These are phyloP conservation scores for Petrocephalus zakoni DNA, from an alignment of 2,113 vertebrate species.

Conservation along the genomic window DNA sequence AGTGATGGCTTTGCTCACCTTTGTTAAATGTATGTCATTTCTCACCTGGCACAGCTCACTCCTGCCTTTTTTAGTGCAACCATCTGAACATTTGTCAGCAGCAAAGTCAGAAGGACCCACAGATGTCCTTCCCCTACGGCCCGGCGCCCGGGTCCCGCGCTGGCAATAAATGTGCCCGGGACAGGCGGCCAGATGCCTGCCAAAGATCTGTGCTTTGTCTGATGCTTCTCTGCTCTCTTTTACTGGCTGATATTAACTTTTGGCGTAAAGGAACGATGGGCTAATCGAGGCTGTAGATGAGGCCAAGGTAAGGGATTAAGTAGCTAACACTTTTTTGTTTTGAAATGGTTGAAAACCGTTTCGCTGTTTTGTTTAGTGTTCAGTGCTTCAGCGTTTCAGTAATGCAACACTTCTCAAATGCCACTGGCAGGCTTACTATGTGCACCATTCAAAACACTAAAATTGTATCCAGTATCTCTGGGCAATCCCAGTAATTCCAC, in stretches of 20 bases:
- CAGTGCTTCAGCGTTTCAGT: not conserved
- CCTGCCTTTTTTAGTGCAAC: not conserved
- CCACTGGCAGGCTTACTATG: not conserved
- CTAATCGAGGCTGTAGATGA: not conserved
- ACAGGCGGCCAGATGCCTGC: not conserved
- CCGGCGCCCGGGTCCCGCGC: not conserved
- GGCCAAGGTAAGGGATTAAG: not conserved
- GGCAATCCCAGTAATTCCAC: not conserved
- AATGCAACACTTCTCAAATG: not conserved
- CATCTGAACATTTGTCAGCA: not conserved
- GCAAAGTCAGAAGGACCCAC: not conserved
- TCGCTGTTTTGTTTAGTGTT: not conserved
- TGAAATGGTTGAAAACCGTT: not conserved
- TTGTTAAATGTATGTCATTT: not conserved
- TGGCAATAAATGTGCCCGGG: not conserved
- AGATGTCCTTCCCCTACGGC: not conserved
- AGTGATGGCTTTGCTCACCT: not conserved
- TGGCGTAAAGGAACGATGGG: not conserved
- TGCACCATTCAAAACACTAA: not conserved
- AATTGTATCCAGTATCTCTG: not conserved
- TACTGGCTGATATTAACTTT: not conserved
- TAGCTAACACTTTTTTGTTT: not conserved
- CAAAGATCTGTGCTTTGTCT: not conserved
- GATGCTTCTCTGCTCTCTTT: not conserved
- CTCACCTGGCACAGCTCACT: not conserved